Evolutionary conservation across 2,888 invertebrate species (phyloP), one percentile per base, ranked within the genome.

Genomic region (Patella ulyssiponensis): DNA sequence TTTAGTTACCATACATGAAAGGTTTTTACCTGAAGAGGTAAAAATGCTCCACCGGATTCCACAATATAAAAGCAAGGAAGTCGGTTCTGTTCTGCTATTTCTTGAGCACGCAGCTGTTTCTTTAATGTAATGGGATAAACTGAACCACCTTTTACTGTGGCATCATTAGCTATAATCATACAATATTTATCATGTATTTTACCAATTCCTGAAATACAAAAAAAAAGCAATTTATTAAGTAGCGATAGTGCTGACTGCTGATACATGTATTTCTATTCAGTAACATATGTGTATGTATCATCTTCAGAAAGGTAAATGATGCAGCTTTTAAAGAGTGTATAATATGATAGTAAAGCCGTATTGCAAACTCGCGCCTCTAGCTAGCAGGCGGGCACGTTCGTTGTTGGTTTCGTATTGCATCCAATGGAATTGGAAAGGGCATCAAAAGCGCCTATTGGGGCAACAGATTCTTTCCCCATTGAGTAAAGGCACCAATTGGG

Each of bases 41-140:
- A 89, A 84, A 92, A 93, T 3, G 92, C 93, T 20, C 93, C 93
- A 27, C 92, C 93, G 74, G 92, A 92, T 83, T 93, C 93, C 3
- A 93, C 92, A 17, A 93, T 84, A 83, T 92, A 92, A 56, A 93
- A 89, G 71, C 88, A 89, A 3, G 93, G 93, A 15, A 93, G 81
- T 3, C 88, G 79, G 79, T 92, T 91, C 76, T 90, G 87, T 73
- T 85, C 83, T 3, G 92, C 91, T 53, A 93, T 91, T 81, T 92
- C 91, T 79, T 92, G 92, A 12, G 87, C 86, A 77, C 93, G 80
- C 12, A 92, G 85, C 74, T 91, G 90, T 82, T 93, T 93, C 83
- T 90, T 91, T 14, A 93, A 86, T 3, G 92, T 89, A 7, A 93
- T 91, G 3, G 93, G 93, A 86, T 89, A 93, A 44, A 92, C 89